Conservation (phyloP, 2,113 vertebrate genomes). For the Sinocyclocheilus anshuiensis region DNA sequence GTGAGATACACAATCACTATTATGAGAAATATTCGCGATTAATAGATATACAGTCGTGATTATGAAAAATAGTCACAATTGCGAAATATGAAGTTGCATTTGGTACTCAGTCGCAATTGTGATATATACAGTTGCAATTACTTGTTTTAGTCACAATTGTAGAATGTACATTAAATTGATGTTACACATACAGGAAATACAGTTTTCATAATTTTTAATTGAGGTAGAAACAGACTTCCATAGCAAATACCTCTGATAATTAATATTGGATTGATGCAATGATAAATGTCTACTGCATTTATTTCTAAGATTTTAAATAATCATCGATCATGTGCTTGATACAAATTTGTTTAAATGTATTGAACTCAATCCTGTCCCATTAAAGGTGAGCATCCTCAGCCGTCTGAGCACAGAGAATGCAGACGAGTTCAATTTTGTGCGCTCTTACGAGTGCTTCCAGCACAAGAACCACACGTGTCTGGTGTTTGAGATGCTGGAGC, state of each 20-base stretch:
- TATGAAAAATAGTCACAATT: no score
- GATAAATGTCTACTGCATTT: background rate
- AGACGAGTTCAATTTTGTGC: slow-evolving; percentile 96
- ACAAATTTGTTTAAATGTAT: background rate
- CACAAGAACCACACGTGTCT: slow-evolving; percentile 99
- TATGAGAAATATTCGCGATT: background rate
- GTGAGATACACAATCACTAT: background rate
- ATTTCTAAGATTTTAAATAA: background rate
- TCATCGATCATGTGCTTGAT: background rate
- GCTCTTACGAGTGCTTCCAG: slow-evolving; percentile 98
- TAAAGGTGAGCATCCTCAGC: slow-evolving; percentile 93
- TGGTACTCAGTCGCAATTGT: no score
- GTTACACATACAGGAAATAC: background rate
- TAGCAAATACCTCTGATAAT: background rate
- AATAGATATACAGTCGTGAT: no score
- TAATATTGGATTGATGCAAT: background rate
- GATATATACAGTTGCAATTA: no score
- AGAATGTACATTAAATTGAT: background rate
- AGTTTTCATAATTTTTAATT: background rate
- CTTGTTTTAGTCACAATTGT: no score
- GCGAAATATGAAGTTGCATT: no score
- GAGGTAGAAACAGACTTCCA: background rate
- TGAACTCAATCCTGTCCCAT: background rate
- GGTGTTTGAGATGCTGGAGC: slow-evolving; percentile 99
- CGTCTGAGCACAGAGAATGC: slow-evolving; percentile 95